These are phyloP conservation scores for Calyptomena viridis DNA, from an alignment of 2,113 vertebrate genomes.

Conservation along the genomic window DNA sequence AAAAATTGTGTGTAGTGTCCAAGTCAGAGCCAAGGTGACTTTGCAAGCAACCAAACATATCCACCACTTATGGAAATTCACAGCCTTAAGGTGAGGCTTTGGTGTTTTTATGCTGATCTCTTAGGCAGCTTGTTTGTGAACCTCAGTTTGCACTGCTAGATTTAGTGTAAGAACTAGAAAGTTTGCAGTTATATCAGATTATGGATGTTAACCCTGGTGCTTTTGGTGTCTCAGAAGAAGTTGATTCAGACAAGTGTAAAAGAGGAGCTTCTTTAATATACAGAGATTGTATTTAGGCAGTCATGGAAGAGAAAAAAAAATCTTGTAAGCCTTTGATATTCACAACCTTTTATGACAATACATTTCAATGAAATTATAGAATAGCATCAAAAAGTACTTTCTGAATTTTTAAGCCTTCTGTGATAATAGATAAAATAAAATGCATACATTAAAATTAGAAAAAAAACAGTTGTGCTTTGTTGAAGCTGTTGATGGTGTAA, in stretches of 20 bases:
- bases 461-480: not conserved
- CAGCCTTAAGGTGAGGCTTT: not conserved
- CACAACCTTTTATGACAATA: not conserved
- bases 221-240: not conserved
- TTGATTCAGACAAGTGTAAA: not conserved
- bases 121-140: not conserved
- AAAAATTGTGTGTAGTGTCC: not conserved
- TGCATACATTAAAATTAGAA: not conserved
- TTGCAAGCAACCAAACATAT: not conserved
- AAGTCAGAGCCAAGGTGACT: not conserved
- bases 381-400: not conserved
- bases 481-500: not conserved
- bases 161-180: not conserved
- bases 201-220: not conserved
- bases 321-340: not conserved
- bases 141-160: not conserved
- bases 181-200: not conserved
- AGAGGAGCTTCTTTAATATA: not conserved
- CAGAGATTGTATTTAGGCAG: not conserved
- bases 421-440: not conserved
- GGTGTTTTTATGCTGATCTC: not conserved
- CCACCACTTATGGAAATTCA: not conserved
- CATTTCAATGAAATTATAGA: not conserved
- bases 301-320: not conserved
- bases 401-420: not conserved